Conservation (phyloP, 2,888 invertebrate genomes). For the Julus scandinavius region DNA sequence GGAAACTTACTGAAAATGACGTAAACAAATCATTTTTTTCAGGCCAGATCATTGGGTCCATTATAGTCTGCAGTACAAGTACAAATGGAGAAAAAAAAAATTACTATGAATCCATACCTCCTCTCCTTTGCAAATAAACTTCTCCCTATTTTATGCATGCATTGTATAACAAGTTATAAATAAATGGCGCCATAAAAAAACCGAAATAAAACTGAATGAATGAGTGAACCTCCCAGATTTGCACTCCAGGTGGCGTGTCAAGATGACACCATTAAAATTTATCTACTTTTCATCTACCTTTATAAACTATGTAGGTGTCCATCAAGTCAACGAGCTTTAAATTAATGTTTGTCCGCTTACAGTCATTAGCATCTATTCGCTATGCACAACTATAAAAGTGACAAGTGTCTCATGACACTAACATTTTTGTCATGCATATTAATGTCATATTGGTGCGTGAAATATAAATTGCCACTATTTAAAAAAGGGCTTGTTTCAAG, state of each 20-base stretch:
- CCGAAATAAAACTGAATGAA: constrained; percentile 20
- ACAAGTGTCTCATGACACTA: not conserved
- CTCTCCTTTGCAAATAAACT: not conserved
- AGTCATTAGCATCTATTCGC: constrained; percentile 8
- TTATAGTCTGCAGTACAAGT: too few species aligned
- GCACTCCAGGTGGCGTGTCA: constrained; percentile 42
- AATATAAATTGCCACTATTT: too few species aligned
- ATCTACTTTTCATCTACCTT: constrained; percentile 30
- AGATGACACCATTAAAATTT: constrained; percentile 39
- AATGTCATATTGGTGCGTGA: not conserved
- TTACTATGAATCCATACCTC: not conserved
- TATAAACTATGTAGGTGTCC: constrained; percentile 32
- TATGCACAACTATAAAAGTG: not conserved
- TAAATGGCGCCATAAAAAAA: not conserved
- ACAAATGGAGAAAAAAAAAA: too few species aligned
- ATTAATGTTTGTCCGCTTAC: constrained; percentile 12
- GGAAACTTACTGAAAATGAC: too few species aligned
- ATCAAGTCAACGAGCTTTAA: constrained; percentile 26
- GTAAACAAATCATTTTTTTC: too few species aligned
- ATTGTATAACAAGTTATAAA: not conserved
- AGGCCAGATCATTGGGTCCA: too few species aligned
- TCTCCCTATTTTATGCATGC: not conserved
- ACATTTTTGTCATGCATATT: constrained; percentile 18
- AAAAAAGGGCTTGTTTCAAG: too few species aligned
- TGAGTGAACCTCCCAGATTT: constrained; percentile 29